A percentile compares a stretch with the other conserved stretches of the same genome.
Conservation (phyloP, 2,888 invertebrate species). For the Teinopalpus imperialis region DNA sequence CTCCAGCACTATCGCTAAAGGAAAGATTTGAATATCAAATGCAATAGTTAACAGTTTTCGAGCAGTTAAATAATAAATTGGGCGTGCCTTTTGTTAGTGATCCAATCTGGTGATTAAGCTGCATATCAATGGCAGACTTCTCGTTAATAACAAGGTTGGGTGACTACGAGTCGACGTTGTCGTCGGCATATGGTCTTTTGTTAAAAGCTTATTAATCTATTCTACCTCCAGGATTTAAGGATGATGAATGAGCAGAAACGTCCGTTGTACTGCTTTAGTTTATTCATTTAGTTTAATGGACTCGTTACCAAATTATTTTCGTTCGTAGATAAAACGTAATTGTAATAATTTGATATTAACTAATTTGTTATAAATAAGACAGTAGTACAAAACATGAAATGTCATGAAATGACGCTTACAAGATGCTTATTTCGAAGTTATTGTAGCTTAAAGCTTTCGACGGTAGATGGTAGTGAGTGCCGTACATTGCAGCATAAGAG, state of each 20-base stretch:
- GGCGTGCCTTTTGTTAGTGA: conserved; percentile 10
- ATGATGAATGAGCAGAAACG: conserved; percentile 16
- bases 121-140: conserved; percentile 17
- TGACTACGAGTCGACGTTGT: conserved; percentile 13
- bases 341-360: too few relatives aligned
- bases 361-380: too few relatives aligned
- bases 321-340: too few relatives aligned
- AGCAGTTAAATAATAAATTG: conserved; percentile 5
- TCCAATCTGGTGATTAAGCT: conserved; percentile 8
- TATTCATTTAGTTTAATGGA: too few relatives aligned
- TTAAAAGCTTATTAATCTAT: conserved; percentile 23
- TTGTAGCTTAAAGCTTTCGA: too few relatives aligned
- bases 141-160: conserved; percentile 13
- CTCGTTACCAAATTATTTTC: too few relatives aligned
- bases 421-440: too few relatives aligned
- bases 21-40: conserved; percentile 20
- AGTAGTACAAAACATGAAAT: too few relatives aligned
- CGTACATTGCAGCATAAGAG: too few relatives aligned
- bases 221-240: conserved; percentile 24
- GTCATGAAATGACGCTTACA: too few relatives aligned
- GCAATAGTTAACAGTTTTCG: conserved; percentile 17
- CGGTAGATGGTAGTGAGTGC: too few relatives aligned
- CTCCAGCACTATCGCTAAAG: background rate
- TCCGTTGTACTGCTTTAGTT: conserved; percentile 12
- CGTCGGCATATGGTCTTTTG: conserved; percentile 22